Conservation (phyloP, 2,888 invertebrate genomes). For the Acleris literana region DNA sequence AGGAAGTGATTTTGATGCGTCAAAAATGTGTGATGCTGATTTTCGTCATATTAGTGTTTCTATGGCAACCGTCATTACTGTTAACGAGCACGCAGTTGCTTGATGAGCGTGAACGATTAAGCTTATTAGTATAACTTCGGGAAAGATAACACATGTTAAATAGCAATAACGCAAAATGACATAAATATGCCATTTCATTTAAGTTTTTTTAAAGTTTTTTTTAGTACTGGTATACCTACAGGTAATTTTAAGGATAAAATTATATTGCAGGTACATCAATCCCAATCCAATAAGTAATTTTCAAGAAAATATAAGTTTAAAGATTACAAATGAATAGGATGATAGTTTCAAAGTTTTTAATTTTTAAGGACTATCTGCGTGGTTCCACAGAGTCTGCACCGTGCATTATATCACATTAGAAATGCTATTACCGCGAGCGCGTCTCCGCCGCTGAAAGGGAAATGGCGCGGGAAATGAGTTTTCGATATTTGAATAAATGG, state of each 20-base stretch:
- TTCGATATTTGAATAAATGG: conserved; percentile 77
- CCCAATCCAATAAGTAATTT: too few relatives aligned
- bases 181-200: too few relatives aligned
- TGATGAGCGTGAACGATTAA: conserved; percentile 27
- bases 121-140: conserved; percentile 14
- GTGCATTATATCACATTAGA: conserved; percentile 28
- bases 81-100: conserved; percentile 20
- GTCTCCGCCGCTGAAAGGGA: conserved; percentile 53
- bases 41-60: conserved; percentile 47
- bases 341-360: neutral
- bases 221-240: too few relatives aligned
- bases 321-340: too few relatives aligned
- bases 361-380: neutral
- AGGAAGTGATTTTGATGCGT: conserved; percentile 79
- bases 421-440: conserved; percentile 43
- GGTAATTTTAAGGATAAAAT: too few relatives aligned
- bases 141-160: conserved; percentile 2
- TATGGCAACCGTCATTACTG: conserved; percentile 24
- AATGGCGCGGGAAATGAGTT: conserved; percentile 77
- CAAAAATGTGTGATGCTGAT: conserved; percentile 70
- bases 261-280: too few relatives aligned
- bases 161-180: neutral
- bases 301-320: too few relatives aligned
- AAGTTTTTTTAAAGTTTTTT: too few relatives aligned
- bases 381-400: neutral